Evolutionary conservation across 2,113 vertebrate species (phyloP), one percentile per base, ranked within the genome.

Genomic region (Quiscalus mexicanus): DNA sequence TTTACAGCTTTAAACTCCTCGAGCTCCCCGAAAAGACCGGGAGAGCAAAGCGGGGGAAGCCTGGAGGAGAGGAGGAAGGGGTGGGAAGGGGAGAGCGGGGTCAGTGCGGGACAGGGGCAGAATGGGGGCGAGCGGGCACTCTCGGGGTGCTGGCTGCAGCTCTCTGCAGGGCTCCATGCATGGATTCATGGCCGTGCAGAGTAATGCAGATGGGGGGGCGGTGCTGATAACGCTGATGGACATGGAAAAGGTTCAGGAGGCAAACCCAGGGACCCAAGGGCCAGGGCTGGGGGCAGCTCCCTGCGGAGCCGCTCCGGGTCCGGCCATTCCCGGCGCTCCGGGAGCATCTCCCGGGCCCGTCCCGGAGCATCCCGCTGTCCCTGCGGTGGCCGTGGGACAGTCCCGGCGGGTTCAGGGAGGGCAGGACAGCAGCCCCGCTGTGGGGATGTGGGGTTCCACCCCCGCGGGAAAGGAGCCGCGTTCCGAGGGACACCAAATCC

Each of bases 151-250:
- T 9, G 37, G 6, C 64, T 37, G 86, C 65, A 9, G 44, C 53
- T 24, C 50, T 1, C 58, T 5, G 65, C 37, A 37, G 37, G 0
- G 62, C 15, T 87, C 2, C 1, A 4, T 5, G 73, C 55, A 15
- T 3, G 11, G 9, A 27, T 24, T 0, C 0, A 3, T 0, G 5
- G 82, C 42, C 4, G 3, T 28, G 69, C 30, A 4, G 30, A n/a
- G 0, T 2, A 0, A 6, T 11, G 70, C 11, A 3, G 45, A 2
- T 0, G 35, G 1, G 49, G 12, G 12, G 17, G 9, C 23, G 6
- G 30, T 2, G 65, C 84, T 64, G 50, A 3, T 11, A 25, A 4
- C 16, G 3, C 35, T 1, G 28, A 0, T 25, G 67, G 3, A 3
- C 53, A 0, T 4, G 22, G 76, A 6, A 12, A 4, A 62, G 31